Conservation (phyloP, 1,140 invertebrate species). For the Psilanteris sp. region DNA sequence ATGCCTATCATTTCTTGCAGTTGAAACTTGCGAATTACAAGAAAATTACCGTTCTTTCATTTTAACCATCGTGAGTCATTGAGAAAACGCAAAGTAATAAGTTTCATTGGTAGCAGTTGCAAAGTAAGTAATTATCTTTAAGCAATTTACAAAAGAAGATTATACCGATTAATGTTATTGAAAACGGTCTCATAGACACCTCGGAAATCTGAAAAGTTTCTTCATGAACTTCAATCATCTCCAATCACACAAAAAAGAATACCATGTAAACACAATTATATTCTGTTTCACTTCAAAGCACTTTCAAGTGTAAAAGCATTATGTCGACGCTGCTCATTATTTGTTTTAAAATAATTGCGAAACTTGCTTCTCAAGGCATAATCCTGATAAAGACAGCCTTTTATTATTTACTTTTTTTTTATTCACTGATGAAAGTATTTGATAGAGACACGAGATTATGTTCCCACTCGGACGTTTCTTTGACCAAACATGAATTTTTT, state of each 20-base stretch:
- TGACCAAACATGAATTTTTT: too few species aligned
- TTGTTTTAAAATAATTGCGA: slow-evolving; percentile 33
- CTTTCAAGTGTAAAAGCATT: slow-evolving; percentile 18
- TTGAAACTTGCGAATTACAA: slow-evolving; percentile 32
- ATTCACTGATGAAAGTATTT: slow-evolving; percentile 6
- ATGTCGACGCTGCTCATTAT: slow-evolving; percentile 31
- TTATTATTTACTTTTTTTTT: slow-evolving; percentile 5
- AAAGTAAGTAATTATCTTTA: slow-evolving; percentile 49
- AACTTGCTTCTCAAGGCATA: slow-evolving; percentile 3
- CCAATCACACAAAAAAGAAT: slow-evolving; percentile 27
- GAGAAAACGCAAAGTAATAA: slow-evolving; percentile 31
- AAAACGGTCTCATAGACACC: slow-evolving; percentile 32
- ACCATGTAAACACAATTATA: slow-evolving; percentile 22
- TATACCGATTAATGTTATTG: slow-evolving; percentile 32
- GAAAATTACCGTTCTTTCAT: slow-evolving; percentile 39
- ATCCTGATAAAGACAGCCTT: slow-evolving; percentile 8
- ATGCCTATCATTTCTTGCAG: slow-evolving; percentile 6
- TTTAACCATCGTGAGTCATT: slow-evolving; percentile 9
- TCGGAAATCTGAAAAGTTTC: slow-evolving; percentile 38
- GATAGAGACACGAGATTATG: slow-evolving; percentile 4
- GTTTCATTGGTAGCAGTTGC: slow-evolving; percentile 37
- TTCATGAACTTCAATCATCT: slow-evolving; percentile 31
- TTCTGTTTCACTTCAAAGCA: slow-evolving; percentile 12
- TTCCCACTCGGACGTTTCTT: not conserved
- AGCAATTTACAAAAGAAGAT: slow-evolving; percentile 40